A percentile compares a stretch with the other conserved stretches of the same genome.
Evolutionary conservation across 2,113 vertebrate genomes (phyloP).

Genomic region (Hemibagrus wyckioides): DNA sequence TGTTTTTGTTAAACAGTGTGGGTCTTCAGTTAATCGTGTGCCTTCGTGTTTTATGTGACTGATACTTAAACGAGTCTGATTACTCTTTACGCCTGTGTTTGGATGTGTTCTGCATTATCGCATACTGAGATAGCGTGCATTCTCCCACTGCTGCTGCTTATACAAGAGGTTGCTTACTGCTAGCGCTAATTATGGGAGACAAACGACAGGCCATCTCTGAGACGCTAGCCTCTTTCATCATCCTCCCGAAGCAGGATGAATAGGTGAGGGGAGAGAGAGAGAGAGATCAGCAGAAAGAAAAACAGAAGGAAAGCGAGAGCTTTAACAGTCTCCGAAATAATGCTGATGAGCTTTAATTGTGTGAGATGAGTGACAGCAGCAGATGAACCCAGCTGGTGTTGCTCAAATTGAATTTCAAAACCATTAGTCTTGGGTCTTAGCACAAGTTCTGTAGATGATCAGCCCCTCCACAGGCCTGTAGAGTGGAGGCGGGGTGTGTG

Average conservation of each 20-base stretch:
- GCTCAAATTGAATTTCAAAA: conserved; percentile 28
- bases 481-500: not conserved
- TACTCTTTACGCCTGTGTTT: not conserved
- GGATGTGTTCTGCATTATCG: not conserved
- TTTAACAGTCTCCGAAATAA: conserved; percentile 24
- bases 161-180: not conserved
- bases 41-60: not conserved
- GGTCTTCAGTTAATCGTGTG: not conserved
- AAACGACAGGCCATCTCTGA: not conserved
- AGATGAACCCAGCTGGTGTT: conserved; percentile 41
- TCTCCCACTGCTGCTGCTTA: no score
- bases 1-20: not conserved
- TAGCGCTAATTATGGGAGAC: conserved; percentile 10
- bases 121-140: not conserved
- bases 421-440: conserved; percentile 38
- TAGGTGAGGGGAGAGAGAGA: not conserved
- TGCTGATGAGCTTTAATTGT: conserved; percentile 55
- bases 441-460: conserved; percentile 8
- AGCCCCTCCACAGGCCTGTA: not conserved
- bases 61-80: not conserved
- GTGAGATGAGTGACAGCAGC: conserved; percentile 57
- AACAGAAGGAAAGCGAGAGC: not conserved
- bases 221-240: not conserved
- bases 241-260: not conserved
- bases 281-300: not conserved